These are phyloP conservation scores for Netelia fuscicornis DNA, from an alignment of 2,888 invertebrate genomes.

Conservation along the genomic window DNA sequence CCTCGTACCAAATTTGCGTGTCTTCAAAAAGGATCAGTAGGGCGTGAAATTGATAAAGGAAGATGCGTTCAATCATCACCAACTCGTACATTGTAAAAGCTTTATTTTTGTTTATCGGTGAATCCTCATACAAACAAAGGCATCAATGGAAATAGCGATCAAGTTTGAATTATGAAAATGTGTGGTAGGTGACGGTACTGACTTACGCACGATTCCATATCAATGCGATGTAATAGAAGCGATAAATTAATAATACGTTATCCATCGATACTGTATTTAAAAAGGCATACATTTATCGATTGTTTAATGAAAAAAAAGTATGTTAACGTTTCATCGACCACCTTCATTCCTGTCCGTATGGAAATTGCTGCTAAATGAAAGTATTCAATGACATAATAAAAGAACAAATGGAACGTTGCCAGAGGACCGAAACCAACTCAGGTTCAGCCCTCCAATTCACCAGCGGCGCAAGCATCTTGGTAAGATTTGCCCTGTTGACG, in stretches of 20 bases:
- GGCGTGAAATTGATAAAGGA: not conserved
- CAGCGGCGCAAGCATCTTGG: conserved; percentile 91
- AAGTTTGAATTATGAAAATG: conserved; percentile 32
- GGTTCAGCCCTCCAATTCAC: conserved; percentile 87
- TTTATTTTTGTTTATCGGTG: conserved; percentile 65
- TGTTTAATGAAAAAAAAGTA: conserved; percentile 38
- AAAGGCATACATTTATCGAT: conserved; percentile 47
- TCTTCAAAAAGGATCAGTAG: no score
- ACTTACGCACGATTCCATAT: conserved; percentile 26
- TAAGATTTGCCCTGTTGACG: conserved; percentile 89
- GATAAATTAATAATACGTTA: conserved; percentile 62
- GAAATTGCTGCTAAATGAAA: conserved; percentile 37
- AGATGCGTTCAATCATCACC: not conserved
- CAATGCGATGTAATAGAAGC: conserved; percentile 37
- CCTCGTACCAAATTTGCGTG: no score
- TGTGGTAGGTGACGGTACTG: conserved; percentile 38
- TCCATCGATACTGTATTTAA: conserved; percentile 46
- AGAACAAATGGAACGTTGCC: conserved; percentile 47
- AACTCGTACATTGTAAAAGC: conserved; percentile 64
- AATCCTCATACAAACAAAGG: conserved; percentile 57
- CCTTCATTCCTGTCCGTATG: conserved; percentile 11
- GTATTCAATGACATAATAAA: conserved; percentile 37
- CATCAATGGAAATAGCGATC: conserved; percentile 56
- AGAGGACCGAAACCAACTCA: not conserved
- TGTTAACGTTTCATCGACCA: conserved; percentile 47